phyloP scores from a whole-genome alignment of 2,113 vertebrate genomes.

The Silurus meridionalis region DNA sequence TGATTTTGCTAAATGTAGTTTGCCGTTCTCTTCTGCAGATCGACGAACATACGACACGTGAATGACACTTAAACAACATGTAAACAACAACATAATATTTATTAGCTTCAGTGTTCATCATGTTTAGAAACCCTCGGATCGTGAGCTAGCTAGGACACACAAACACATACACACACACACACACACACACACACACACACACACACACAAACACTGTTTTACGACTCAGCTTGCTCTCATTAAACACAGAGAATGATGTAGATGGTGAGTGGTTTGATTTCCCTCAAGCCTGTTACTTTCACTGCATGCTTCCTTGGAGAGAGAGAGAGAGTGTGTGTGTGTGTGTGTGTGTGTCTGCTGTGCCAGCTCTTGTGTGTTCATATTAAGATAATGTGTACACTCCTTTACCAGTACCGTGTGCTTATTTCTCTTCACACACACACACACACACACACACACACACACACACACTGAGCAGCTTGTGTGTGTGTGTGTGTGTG shows the following conservation, averaged over 20 bases:
- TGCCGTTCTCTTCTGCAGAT: too few relatives aligned
- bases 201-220: neutral
- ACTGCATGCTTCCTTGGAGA: neutral
- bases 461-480: neutral
- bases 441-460: neutral
- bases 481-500: neutral
- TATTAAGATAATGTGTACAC: neutral
- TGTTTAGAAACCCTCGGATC: too few relatives aligned
- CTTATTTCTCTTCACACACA: neutral
- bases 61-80: too few relatives aligned
- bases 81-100: too few relatives aligned
- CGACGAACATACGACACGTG: too few relatives aligned
- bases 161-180: neutral
- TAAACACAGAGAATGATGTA: neutral
- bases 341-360: neutral
- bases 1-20: too few relatives aligned
- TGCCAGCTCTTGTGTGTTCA: neutral
- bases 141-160: neutral
- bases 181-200: neutral
- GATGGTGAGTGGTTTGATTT: slow-evolving; percentile 1
- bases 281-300: neutral
- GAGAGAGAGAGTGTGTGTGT: neutral
- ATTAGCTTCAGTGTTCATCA: too few relatives aligned
- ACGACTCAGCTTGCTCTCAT: neutral
- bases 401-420: neutral